phyloP scores from a whole-genome alignment of 2,888 invertebrate species.

The Mayetiola destructor region DNA sequence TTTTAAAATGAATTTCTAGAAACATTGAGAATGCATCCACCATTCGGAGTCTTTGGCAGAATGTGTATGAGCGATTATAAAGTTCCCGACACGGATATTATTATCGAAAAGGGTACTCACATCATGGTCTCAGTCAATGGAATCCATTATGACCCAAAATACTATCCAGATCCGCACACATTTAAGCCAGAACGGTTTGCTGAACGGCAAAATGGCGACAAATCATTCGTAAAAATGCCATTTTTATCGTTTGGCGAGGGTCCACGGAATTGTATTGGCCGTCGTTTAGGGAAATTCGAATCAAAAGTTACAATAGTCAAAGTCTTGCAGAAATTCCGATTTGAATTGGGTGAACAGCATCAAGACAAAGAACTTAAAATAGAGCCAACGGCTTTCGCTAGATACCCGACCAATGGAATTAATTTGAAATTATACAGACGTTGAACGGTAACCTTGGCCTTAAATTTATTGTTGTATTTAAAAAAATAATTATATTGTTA shows the following conservation, averaged over 20 bases:
- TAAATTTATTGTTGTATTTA: no score
- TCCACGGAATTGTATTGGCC: slow-evolving; percentile 27
- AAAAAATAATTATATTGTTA: no score
- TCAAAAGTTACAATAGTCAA: background rate
- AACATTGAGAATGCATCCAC: slow-evolving; percentile 29
- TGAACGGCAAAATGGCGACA: slow-evolving; percentile 19
- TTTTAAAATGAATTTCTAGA: no score
- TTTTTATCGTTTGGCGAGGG: background rate
- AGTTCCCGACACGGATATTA: slow-evolving; percentile 27
- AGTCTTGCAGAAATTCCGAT: background rate
- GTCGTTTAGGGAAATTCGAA: slow-evolving; percentile 12
- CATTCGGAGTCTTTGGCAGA: slow-evolving; percentile 31
- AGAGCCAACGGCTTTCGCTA: background rate
- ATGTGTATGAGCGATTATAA: slow-evolving; percentile 30
- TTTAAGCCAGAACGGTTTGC: slow-evolving; percentile 36
- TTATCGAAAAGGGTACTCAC: slow-evolving; percentile 30
- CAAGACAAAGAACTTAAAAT: background rate
- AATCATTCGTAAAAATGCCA: slow-evolving; percentile 18
- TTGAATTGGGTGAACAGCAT: background rate
- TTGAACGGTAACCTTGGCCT: no score
- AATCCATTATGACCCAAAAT: slow-evolving; percentile 33
- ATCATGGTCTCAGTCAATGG: slow-evolving; percentile 32
- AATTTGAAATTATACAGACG: no score
- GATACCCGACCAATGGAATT: background rate
- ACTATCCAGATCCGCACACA: slow-evolving; percentile 33